Conservation (phyloP, 2,797 vertebrate genomes). For the Lepidocolaptes lacrymiger region DNA sequence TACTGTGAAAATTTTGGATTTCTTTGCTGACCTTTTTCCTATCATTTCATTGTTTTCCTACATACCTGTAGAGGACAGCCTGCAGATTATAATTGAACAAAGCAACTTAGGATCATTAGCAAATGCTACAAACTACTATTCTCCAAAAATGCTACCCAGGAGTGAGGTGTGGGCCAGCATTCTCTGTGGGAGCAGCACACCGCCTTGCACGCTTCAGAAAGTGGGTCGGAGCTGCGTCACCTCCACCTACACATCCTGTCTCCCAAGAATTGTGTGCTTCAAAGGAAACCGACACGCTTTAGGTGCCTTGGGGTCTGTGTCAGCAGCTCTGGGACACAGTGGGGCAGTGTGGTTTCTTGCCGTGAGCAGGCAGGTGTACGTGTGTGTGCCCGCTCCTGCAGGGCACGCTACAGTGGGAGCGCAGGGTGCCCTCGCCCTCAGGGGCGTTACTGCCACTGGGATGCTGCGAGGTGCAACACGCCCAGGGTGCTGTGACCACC, state of each 20-base stretch:
- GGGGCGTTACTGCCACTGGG: background rate
- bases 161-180: background rate
- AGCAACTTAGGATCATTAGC: background rate
- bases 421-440: accelerated
- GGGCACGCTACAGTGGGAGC: accelerated
- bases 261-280: background rate
- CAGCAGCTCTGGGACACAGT: background rate
- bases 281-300: background rate
- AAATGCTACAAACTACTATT: background rate
- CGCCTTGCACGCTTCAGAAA: background rate
- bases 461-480: background rate
- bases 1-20: background rate
- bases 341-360: accelerated
- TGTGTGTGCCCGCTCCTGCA: accelerated
- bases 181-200: background rate
- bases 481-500: background rate
- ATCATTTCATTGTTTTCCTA: background rate
- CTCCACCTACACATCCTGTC: background rate
- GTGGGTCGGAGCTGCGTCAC: background rate
- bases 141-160: background rate
- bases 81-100: background rate
- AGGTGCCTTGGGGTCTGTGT: background rate
- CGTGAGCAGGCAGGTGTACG: accelerated
- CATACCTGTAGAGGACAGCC: background rate
- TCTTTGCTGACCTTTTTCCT: background rate